Evolutionary conservation across 2,888 invertebrate species (phyloP), one percentile per base, ranked within the genome.

Genomic region (Apodemia mormo): DNA sequence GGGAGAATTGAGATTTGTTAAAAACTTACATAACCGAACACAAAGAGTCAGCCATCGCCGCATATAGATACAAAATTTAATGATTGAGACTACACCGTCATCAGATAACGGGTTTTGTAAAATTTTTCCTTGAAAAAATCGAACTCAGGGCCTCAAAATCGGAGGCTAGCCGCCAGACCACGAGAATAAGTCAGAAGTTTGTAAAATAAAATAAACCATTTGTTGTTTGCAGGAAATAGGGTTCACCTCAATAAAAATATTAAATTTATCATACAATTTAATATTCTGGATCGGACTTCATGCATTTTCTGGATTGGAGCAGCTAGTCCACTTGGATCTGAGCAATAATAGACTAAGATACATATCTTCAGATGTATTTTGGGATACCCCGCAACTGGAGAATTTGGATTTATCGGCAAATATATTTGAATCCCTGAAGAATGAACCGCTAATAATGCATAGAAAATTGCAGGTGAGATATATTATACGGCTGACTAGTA

Each of bases 251-350:
- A 78, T 95, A 71, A 87, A 90, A 83, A 81, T 93, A 37, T 81
- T 95, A 29, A 92, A 94, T 77, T 78, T 95, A 58, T 94, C 95
- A 0, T 91, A 95, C 80, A 96, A 96, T 82, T 88, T 94, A 71
- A 94, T 96, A 66, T 94, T 94, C 75, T 95, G 95, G 81, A 93
- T 96, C 66, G 95, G 95, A 10, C 81, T 95, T 68, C 94, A 95
- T 75, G 95, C 95, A 0, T 95, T 96, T 78, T 82, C 89, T 0
- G 92, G 94, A 0, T 74, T 95, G 69, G 85, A 89, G 3, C 84
- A 89, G 14, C 81, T 96, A 30, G 82, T 84, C 64, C 90, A 92
- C 12, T 79, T 96, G 69, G 95, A 96, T 82, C 86, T 96, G 45
- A 95, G 95, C 65, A 94, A 92, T 77, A 96, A 96, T 79, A 92